Base-by-base conservation (phyloP, 2,888 invertebrate genomes). In the Microctonus hyperodae region DNA sequence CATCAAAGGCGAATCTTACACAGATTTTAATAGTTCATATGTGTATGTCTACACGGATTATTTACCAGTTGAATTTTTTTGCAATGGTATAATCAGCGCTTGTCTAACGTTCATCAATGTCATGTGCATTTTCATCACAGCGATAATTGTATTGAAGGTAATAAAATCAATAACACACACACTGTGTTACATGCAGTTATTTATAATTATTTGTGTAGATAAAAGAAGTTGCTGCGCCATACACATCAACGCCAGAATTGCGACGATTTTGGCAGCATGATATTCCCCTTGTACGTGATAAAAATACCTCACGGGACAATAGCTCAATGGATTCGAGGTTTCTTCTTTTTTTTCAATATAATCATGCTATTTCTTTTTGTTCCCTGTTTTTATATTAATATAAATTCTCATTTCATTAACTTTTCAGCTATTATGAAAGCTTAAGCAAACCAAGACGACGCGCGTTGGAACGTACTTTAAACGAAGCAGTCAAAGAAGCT, bases 181-280 rank as follows among this genome's bases (percentile, higher is more conserved):
- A 28, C n/a, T 23, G 7, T 51, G 28, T 20, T 11, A 13, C 13
- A 13, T 48, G 6, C 16, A 53, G 31, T 51, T 35, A 28, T 65
- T 10, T 7, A 37, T 60, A 16, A 23, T 56, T 56, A 25, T 44
- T 33, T n/a, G 22, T 76, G 35, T 68, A 88, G 88, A 92, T 94
- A 72, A 94, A 94, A 82, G 93, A 93, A 84, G 93, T 94, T 9
- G 91, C 91, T 0, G 93, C 93, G 60, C 94, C 92, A 0, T 91
- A 92, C 76, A 92, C 92, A 0, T 91, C 91, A 0, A 90, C 90
- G 69, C 90, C 91, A 25, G 91, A 91, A 76, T 85, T 92, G 59
- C 88, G 90, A 72, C 86, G 92, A 74, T 88, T 84, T 64, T 94
- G 93, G 93, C 91, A 92, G 79, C 90, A 90, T 72, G 94, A 94